Base-by-base conservation (phyloP, 2,888 invertebrate species). In the Brachypterus glaber region DNA sequence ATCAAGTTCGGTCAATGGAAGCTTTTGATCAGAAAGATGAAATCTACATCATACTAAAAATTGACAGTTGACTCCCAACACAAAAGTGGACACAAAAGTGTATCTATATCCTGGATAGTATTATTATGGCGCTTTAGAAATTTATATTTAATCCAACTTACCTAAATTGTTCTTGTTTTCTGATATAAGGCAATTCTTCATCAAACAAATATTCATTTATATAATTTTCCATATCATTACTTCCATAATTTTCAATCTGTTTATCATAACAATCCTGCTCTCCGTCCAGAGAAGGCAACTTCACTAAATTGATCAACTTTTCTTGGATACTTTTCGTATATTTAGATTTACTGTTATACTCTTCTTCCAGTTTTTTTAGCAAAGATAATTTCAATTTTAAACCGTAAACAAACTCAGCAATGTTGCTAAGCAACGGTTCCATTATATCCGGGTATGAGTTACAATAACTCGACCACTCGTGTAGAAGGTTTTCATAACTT, bases 381-480 rank as follows among this genome's bases (percentile, higher is more conserved):
- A 75, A 60, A 35, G 72, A 70, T 31, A 70, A 72, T 13, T 82
- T 53, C 9, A 72, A 59, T 27, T 71, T 73, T 14, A 80, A 64
- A 2, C 82, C 82, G 46, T 76, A 76, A 2, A 73, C 64, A 41
- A 85, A 71, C 64, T 83, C 79, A 1, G 76, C 70, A 4, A 86
- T 58, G 0, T 82, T 79, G 37, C 74, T 69, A 33, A 82, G 68
- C 12, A 90, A 64, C 0, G 89, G 87, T 41, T 77, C 72, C 0
- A 82, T 72, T 35, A 92, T 68, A 59, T 92, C 92, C 0, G 82
- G 82, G 57, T 87, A 90, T n/a, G 76, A 75, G 2, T 74, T 67
- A 0, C 72, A 66, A 55, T 76, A 82, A 2, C 54, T 61, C 15
- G 76, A 69, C 16, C 80, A 57, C 52, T 71, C 72, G 33, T 68